Conservation (phyloP, 1,140 invertebrate genomes). For the Thrips palmi region DNA sequence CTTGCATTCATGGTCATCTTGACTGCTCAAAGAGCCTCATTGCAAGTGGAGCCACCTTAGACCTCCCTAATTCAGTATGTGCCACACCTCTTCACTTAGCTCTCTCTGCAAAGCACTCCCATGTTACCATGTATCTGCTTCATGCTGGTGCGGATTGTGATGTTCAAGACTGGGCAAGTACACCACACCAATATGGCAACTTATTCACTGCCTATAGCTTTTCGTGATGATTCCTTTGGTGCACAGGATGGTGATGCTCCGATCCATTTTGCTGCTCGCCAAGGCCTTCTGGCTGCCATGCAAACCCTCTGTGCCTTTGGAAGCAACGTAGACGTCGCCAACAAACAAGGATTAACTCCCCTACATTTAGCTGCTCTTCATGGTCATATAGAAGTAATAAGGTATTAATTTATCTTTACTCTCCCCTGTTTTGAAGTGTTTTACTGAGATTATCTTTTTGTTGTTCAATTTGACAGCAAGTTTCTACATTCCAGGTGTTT, state of each 20-base stretch:
- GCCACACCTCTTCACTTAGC: conserved; percentile 44
- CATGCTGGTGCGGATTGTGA: conserved; percentile 53
- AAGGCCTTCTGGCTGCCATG: conserved; percentile 46
- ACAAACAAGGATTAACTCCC: conserved; percentile 45
- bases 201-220: not conserved
- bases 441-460: conserved; percentile 5
- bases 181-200: not conserved
- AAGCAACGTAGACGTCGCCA: conserved; percentile 48
- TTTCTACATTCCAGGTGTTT: conserved; percentile 32
- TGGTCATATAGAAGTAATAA: conserved; percentile 56
- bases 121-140: conserved; percentile 40
- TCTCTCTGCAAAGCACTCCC: conserved; percentile 32
- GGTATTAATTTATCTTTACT: conserved; percentile 19
- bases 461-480: conserved; percentile 5
- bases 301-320: conserved; percentile 56
- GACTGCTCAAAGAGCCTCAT: conserved; percentile 37
- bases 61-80: conserved; percentile 23
- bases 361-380: conserved; percentile 55
- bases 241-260: conserved; percentile 52
- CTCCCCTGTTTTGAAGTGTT: conserved; percentile 4
- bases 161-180: conserved; percentile 39
- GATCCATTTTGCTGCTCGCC: conserved; percentile 49
- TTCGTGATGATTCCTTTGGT: not conserved
- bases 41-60: conserved; percentile 37
- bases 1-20: conserved; percentile 40